Evolutionary conservation across 2,888 invertebrate species (phyloP).

Genomic region (Microplitis deprimator): DNA sequence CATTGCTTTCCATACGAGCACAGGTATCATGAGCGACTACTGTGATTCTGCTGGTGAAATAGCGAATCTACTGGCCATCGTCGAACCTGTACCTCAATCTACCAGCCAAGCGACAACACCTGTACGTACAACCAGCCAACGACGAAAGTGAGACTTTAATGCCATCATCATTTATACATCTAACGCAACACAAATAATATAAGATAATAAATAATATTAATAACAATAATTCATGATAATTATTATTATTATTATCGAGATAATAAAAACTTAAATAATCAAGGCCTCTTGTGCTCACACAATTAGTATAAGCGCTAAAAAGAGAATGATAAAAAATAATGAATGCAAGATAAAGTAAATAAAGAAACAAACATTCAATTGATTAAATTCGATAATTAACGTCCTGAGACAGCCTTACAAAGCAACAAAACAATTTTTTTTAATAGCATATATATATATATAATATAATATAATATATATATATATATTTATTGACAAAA

Average conservation of each 20-base stretch:
- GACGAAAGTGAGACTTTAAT: slow-evolving; percentile 18
- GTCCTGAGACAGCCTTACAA: slow-evolving; percentile 1
- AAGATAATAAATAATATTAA: slow-evolving; percentile 6
- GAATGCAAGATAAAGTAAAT: too few relatives aligned
- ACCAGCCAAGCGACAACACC: slow-evolving; percentile 58
- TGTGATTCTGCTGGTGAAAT: slow-evolving; percentile 74
- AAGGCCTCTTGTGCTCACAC: background rate
- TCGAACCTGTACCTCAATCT: slow-evolving; percentile 61
- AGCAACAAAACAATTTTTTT: background rate
- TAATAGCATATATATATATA: background rate
- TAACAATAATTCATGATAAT: slow-evolving; percentile 18
- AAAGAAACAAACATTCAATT: background rate
- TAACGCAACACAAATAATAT: background rate
- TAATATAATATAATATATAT: background rate
- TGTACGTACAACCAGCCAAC: slow-evolving; percentile 45
- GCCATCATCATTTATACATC: background rate
- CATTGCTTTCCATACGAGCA: slow-evolving; percentile 67
- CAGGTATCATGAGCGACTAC: slow-evolving; percentile 68
- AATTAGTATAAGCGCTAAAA: background rate
- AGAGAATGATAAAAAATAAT: background rate
- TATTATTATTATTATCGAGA: slow-evolving; percentile 45
- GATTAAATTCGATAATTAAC: background rate
- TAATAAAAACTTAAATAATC: slow-evolving; percentile 40
- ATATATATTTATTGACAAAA: background rate
- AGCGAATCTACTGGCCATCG: slow-evolving; percentile 76